These are phyloP conservation scores for Tadarida brasiliensis DNA, from an alignment of 2,797 vertebrate species.

Conservation along the genomic window DNA sequence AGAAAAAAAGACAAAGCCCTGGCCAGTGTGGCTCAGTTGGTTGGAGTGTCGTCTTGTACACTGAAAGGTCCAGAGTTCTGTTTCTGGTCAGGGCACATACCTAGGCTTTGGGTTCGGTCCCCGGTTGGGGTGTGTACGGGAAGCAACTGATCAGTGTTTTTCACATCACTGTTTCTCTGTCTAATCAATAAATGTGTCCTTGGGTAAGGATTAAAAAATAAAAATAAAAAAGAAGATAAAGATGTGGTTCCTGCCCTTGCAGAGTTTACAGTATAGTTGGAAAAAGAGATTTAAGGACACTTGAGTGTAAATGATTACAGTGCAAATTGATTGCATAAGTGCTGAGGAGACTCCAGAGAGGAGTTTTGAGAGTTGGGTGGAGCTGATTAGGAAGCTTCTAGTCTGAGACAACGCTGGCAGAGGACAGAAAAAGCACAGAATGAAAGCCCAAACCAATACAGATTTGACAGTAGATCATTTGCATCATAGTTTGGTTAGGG, in stretches of 20 bases:
- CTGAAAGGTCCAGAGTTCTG: too few species aligned
- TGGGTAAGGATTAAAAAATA: not conserved
- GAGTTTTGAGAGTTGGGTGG: constrained; percentile 70
- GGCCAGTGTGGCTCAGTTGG: too few species aligned
- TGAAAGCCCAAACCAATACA: constrained; percentile 49
- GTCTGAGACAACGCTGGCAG: constrained; percentile 50
- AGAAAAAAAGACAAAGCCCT: too few species aligned
- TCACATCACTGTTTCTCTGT: too few species aligned
- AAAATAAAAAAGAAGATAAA: not conserved
- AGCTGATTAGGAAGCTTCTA: constrained; percentile 68
- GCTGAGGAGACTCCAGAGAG: constrained; percentile 72
- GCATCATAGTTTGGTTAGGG: constrained; percentile 40
- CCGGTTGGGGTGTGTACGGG: too few species aligned
- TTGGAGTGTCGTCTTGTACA: too few species aligned
- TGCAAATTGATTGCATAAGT: constrained; percentile 76
- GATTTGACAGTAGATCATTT: constrained; percentile 68
- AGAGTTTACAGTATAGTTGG: constrained; percentile 51
- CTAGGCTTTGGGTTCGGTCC: too few species aligned
- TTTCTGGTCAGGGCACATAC: too few species aligned
- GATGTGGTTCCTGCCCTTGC: not conserved
- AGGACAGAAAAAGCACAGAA: constrained; percentile 54
- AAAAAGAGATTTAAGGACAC: constrained; percentile 64
- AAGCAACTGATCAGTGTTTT: too few species aligned
- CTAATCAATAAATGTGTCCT: not conserved
- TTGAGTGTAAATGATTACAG: constrained; percentile 68